Evolutionary conservation across 1,140 invertebrate species (phyloP).

Genomic region (Mercenaria mercenaria): DNA sequence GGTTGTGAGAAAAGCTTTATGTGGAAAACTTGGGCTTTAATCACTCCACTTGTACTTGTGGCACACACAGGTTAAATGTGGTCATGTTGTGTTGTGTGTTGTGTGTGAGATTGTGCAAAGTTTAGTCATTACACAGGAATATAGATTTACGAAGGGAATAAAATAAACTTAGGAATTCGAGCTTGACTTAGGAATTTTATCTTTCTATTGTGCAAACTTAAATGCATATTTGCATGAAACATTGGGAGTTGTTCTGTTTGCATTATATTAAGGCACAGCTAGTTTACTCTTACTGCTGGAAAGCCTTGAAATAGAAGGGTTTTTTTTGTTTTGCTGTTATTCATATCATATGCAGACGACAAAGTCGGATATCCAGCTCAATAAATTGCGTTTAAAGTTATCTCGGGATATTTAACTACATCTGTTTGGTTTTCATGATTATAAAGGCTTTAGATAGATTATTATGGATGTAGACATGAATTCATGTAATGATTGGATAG

Average conservation of each 20-base stretch:
- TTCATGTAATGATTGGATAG: constrained; percentile 34
- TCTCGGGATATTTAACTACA: not conserved
- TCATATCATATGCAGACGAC: not conserved
- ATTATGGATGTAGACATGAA: not conserved
- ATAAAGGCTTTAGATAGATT: not conserved
- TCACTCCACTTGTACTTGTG: not conserved
- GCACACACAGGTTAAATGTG: not conserved
- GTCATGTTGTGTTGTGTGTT: not conserved
- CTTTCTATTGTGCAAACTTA: not conserved
- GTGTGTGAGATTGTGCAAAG: not conserved
- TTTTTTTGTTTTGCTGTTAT: not conserved
- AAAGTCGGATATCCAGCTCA: not conserved
- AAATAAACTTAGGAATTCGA: constrained; percentile 28
- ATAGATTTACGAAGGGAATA: constrained; percentile 7
- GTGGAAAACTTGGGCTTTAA: not conserved
- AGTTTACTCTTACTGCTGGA: not conserved
- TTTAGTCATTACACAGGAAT: constrained; percentile 18
- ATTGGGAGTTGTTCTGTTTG: not conserved
- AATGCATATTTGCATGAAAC: constrained; percentile 2
- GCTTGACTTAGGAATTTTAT: constrained; percentile 51
- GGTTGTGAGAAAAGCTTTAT: not conserved
- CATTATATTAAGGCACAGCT: not conserved
- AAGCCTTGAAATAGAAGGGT: not conserved
- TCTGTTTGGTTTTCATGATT: constrained; percentile 20
- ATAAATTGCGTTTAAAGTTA: not conserved